Evolutionary conservation across 1,140 invertebrate species (phyloP).

Genomic region (Agraylea sexmaculata): DNA sequence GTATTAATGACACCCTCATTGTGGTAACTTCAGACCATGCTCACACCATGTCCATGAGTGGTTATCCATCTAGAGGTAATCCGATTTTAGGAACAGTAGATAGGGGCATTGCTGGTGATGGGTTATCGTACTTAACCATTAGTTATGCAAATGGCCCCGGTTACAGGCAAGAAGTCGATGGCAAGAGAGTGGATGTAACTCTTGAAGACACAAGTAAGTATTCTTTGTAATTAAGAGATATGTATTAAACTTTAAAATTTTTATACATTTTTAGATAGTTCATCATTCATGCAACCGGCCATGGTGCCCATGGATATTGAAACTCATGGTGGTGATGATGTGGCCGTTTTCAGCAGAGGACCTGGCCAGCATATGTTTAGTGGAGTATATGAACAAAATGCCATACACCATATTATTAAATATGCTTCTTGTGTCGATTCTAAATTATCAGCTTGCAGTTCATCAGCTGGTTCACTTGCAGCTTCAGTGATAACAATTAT

Average conservation of each 20-base stretch:
- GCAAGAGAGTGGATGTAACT: constrained; percentile 31
- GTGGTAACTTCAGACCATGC: constrained; percentile 60
- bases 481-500: too few relatives aligned
- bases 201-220: constrained; percentile 33
- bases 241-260: too few relatives aligned
- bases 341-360: constrained; percentile 46
- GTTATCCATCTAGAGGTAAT: constrained; percentile 47
- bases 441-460: too few relatives aligned
- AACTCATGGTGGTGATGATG: constrained; percentile 52
- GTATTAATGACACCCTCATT: constrained; percentile 48
- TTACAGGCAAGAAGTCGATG: constrained; percentile 29
- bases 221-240: too few relatives aligned
- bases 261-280: too few relatives aligned
- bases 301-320: constrained; percentile 35
- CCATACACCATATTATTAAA: constrained; percentile 62
- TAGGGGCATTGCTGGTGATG: constrained; percentile 27
- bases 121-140: constrained; percentile 56
- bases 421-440: constrained; percentile 47
- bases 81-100: constrained; percentile 42
- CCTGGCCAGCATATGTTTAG: constrained; percentile 51
- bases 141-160: constrained; percentile 67
- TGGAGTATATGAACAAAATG: constrained; percentile 67
- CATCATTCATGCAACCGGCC: too few relatives aligned
- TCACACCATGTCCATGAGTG: constrained; percentile 51
- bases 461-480: too few relatives aligned